A percentile compares a stretch with the other conserved stretches of the same genome.
phyloP scores from a whole-genome alignment of 2,797 vertebrate genomes.

The Galago senegalensis region DNA sequence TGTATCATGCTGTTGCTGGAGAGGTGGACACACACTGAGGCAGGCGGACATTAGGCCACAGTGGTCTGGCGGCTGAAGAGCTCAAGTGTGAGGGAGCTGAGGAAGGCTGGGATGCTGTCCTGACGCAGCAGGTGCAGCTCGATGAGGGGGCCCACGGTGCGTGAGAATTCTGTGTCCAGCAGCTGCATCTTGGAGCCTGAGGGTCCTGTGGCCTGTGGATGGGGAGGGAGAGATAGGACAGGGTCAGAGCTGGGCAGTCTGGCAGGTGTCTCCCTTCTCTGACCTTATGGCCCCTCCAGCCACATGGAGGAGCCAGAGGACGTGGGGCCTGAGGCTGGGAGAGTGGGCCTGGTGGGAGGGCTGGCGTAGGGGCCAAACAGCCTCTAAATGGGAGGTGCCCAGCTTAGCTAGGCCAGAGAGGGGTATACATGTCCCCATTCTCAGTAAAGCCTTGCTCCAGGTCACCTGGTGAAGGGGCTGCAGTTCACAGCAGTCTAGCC shows the following conservation, averaged over 20 bases:
- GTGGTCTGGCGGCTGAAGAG: constrained; percentile 96
- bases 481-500: not conserved
- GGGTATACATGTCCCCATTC: too few species aligned
- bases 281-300: not conserved
- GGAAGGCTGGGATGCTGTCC: constrained; percentile 97
- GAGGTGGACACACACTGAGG: not conserved
- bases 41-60: constrained; percentile 78
- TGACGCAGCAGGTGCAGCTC: constrained; percentile 95
- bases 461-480: not conserved
- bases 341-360: not conserved
- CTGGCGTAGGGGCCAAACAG: not conserved
- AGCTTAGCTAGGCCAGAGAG: too few species aligned
- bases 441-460: not conserved
- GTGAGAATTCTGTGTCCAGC: constrained; percentile 95
- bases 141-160: constrained; percentile 93
- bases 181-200: constrained; percentile 90
- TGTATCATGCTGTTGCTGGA: not conserved
- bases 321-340: not conserved
- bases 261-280: not conserved
- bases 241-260: rapidly evolving
- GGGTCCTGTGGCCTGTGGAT: constrained; percentile 87
- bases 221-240: not conserved
- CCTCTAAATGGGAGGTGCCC: not conserved
- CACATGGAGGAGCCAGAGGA: not conserved
- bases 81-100: constrained; percentile 93